These are phyloP conservation scores for Tetramorium simillimum DNA, from an alignment of 1,140 invertebrate genomes.

Conservation along the genomic window DNA sequence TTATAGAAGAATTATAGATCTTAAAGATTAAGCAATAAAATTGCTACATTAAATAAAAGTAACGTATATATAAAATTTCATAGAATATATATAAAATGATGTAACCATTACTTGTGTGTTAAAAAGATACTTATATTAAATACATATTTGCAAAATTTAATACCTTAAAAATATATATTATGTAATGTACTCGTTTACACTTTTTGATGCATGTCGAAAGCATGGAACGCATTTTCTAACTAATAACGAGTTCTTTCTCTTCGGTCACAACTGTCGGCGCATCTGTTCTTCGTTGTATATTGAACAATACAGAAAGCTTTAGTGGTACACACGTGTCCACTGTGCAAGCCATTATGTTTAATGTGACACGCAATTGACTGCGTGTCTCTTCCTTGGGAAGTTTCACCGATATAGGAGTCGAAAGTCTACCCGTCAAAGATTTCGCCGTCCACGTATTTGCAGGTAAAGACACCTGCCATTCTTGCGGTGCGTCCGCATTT, in stretches of 20 bases:
- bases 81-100: constrained; percentile 8
- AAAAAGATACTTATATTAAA: neutral
- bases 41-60: neutral
- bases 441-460: constrained; percentile 77
- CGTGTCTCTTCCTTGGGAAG: constrained; percentile 75
- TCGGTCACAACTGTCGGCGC: constrained; percentile 71
- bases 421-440: constrained; percentile 77
- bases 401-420: constrained; percentile 80
- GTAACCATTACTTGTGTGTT: neutral
- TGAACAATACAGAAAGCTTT: constrained; percentile 80
- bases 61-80: neutral
- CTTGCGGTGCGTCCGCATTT: constrained; percentile 89
- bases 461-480: constrained; percentile 85
- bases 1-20: neutral
- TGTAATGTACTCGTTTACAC: neutral
- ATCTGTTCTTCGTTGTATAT: constrained; percentile 81
- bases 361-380: constrained; percentile 78
- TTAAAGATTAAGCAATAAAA: neutral
- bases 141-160: constrained; percentile 14
- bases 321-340: constrained; percentile 84
- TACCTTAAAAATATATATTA: neutral
- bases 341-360: constrained; percentile 84
- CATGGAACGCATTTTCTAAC: constrained; percentile 30
- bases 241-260: constrained; percentile 72
- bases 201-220: neutral